These are phyloP conservation scores for Nemurella pictetii DNA, from an alignment of 2,888 invertebrate genomes.

Conservation along the genomic window DNA sequence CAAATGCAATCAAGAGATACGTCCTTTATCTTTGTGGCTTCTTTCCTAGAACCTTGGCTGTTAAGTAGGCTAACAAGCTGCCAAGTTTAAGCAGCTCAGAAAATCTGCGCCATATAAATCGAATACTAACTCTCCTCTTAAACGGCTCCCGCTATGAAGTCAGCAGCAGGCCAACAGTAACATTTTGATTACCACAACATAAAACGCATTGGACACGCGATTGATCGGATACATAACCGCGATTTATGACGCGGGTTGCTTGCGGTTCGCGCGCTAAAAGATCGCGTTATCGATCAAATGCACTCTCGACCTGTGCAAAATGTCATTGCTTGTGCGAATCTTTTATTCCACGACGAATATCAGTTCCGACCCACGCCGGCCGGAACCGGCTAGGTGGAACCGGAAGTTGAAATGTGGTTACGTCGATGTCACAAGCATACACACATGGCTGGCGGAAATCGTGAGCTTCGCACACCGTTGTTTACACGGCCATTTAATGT, in stretches of 20 bases:
- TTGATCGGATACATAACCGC: not conserved
- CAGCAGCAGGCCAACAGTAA: not conserved
- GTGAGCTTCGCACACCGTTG: not conserved
- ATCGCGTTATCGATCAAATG: not conserved
- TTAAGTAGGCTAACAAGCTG: too few species aligned
- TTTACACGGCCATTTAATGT: not conserved
- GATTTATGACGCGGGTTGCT: not conserved
- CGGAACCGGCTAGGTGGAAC: not conserved
- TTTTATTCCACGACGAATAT: not conserved
- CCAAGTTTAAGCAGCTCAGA: too few species aligned
- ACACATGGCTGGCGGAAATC: not conserved
- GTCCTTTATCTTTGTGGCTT: too few species aligned
- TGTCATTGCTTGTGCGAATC: not conserved
- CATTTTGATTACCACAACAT: not conserved
- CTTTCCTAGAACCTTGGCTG: too few species aligned
- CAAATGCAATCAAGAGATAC: too few species aligned
- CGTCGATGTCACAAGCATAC: not conserved
- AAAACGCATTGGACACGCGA: not conserved
- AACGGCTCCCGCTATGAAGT: not conserved
- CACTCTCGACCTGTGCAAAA: not conserved
- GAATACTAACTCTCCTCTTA: too few species aligned
- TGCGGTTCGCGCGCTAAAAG: not conserved
- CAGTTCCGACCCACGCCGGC: not conserved
- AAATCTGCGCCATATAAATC: too few species aligned
- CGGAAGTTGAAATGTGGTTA: slow-evolving; percentile 19